Evolutionary conservation across 2,888 invertebrate genomes (phyloP).

Genomic region (Prenolepis imparis): DNA sequence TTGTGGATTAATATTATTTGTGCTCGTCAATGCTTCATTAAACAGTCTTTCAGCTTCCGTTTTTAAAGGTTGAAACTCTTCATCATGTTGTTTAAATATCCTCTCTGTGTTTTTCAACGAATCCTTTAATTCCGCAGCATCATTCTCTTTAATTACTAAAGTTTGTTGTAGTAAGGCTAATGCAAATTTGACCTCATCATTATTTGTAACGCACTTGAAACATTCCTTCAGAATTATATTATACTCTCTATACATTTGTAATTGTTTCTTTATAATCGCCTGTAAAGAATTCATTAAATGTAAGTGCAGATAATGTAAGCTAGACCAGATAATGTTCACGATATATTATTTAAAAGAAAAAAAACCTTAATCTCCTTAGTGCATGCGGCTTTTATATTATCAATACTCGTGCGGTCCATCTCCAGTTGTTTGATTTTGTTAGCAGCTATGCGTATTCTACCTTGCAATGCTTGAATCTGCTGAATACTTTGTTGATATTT

Average conservation of each 20-base stretch:
- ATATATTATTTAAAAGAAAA: background rate
- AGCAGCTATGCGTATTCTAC: constrained; percentile 77
- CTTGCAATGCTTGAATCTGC: constrained; percentile 75
- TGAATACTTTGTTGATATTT: constrained; percentile 72
- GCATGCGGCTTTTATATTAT: constrained; percentile 77
- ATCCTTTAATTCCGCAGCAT: constrained; percentile 76
- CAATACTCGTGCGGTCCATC: constrained; percentile 80
- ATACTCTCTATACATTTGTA: constrained; percentile 79
- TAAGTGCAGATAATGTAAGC: background rate
- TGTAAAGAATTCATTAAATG: constrained; percentile 59
- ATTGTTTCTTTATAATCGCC: constrained; percentile 77
- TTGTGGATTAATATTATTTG: constrained; percentile 88
- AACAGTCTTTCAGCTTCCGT: constrained; percentile 87
- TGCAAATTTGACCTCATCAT: constrained; percentile 77
- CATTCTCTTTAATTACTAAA: constrained; percentile 80
- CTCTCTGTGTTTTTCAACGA: constrained; percentile 81
- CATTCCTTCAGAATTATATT: constrained; percentile 78
- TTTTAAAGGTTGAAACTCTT: constrained; percentile 82
- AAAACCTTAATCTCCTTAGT: constrained; percentile 77
- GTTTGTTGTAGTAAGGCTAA: constrained; percentile 71
- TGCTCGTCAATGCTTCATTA: constrained; percentile 87
- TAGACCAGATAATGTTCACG: background rate
- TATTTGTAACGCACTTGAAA: constrained; percentile 76
- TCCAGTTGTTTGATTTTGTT: constrained; percentile 79
- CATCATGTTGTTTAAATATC: constrained; percentile 80